Conservation (phyloP, 2,113 vertebrate genomes). For the Poecilia latipinna region DNA sequence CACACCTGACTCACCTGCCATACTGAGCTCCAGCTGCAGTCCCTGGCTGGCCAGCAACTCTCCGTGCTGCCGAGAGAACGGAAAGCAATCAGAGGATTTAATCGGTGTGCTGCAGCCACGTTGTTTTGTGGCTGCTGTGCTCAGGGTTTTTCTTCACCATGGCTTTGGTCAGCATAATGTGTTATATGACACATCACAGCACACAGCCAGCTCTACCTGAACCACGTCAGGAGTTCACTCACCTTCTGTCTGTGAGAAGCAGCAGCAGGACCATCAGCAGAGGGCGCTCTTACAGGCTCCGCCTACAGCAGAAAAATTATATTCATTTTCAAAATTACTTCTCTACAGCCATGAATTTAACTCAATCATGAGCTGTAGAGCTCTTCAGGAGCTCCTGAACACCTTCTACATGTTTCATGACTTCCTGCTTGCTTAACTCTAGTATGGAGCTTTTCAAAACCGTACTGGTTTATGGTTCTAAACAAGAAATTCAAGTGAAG, state of each 20-base stretch:
- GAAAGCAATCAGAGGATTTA: not conserved
- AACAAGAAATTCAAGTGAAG: too few species aligned
- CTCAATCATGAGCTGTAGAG: too few species aligned
- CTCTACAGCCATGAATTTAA: too few species aligned
- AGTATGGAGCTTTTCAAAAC: too few species aligned
- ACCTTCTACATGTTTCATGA: too few species aligned
- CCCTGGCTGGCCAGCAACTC: not conserved
- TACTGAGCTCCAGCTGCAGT: not conserved
- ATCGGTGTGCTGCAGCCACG: accelerated
- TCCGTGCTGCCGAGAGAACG: not conserved
- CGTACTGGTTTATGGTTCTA: too few species aligned
- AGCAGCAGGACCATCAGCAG: not conserved
- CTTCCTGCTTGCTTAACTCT: too few species aligned
- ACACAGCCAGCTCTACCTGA: not conserved
- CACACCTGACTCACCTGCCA: not conserved
- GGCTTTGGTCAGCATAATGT: conserved; percentile 68
- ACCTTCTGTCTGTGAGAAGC: not conserved
- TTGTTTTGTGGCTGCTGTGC: not conserved
- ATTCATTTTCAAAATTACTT: not conserved
- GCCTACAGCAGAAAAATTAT: conserved; percentile 1
- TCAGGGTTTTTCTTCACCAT: conserved; percentile 53
- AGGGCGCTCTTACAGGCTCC: not conserved
- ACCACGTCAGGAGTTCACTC: not conserved
- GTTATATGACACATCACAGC: conserved; percentile 62
- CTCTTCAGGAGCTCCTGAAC: too few species aligned